phyloP scores from a whole-genome alignment of 1,140 invertebrate species.

The Notospermus geniculatus region DNA sequence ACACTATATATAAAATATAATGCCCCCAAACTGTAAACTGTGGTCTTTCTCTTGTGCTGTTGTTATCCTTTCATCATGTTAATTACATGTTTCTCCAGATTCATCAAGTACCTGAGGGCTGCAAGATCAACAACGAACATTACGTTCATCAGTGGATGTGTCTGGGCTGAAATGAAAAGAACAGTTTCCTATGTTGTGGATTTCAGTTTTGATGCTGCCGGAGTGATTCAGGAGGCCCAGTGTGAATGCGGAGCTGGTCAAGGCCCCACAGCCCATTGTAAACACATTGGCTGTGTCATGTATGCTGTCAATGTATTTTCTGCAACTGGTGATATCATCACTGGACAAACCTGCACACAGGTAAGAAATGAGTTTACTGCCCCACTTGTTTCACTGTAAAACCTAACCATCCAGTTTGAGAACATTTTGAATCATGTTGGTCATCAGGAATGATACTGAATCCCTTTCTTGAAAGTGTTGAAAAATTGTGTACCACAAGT shows the following conservation, averaged over 20 bases:
- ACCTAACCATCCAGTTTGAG: neutral
- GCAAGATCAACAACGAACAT: neutral
- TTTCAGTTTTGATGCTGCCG: conserved; percentile 24
- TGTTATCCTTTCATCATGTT: neutral
- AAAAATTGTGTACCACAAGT: conserved; percentile 29
- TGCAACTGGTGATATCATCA: conserved; percentile 4
- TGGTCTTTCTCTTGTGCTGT: too few relatives aligned
- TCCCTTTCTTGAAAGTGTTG: conserved; percentile 7
- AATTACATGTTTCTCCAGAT: neutral
- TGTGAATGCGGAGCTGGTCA: conserved; percentile 39
- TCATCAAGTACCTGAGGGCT: neutral
- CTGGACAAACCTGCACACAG: too few relatives aligned
- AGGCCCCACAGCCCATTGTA: too few relatives aligned
- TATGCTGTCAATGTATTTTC: conserved; percentile 20
- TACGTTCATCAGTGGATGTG: too few relatives aligned
- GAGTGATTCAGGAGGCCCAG: conserved; percentile 21
- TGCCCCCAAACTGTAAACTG: too few relatives aligned
- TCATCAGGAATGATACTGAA: neutral
- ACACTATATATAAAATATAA: neutral
- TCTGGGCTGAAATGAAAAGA: too few relatives aligned
- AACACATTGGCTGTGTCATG: conserved; percentile 23
- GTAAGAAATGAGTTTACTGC: conserved; percentile 27
- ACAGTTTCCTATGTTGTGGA: too few relatives aligned
- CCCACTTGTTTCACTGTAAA: neutral
- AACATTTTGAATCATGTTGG: neutral